A percentile compares a stretch with the other conserved stretches of the same genome.
These are phyloP conservation scores for Prorops nasuta DNA, from an alignment of 1,140 invertebrate genomes.

Conservation along the genomic window DNA sequence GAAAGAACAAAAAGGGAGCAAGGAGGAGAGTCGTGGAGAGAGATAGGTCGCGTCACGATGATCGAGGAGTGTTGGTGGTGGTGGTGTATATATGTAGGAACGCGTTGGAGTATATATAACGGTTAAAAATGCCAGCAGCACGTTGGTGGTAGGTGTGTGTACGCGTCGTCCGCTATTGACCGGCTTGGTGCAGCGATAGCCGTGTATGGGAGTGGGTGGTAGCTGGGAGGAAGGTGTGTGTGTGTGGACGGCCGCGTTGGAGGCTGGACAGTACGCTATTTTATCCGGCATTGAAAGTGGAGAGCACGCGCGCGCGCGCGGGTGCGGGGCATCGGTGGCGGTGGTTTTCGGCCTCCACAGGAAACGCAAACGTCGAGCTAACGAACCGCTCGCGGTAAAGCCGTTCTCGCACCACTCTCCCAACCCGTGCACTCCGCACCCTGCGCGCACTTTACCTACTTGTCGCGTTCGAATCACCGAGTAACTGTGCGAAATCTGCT, in stretches of 20 bases:
- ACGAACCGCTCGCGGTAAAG: slow-evolving; percentile 22
- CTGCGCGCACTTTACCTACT: background rate
- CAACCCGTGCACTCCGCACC: background rate
- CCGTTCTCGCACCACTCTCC: slow-evolving; percentile 1
- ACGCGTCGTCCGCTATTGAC: slow-evolving; percentile 29
- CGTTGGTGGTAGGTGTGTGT: slow-evolving; percentile 20
- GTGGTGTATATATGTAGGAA: background rate
- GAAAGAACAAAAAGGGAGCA: background rate
- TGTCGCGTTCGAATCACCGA: background rate
- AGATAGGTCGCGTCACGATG: too few species aligned
- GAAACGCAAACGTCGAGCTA: slow-evolving; percentile 26
- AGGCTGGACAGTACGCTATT: slow-evolving; percentile 27
- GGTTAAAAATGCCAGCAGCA: slow-evolving; percentile 30
- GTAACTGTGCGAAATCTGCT: too few species aligned
- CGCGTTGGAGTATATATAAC: slow-evolving; percentile 4
- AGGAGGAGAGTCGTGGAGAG: background rate
- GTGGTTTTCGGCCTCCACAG: slow-evolving; percentile 22
- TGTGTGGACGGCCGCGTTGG: slow-evolving; percentile 13
- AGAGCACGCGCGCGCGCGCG: slow-evolving; percentile 16
- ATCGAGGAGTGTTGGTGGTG: too few species aligned
- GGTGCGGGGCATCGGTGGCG: slow-evolving; percentile 4
- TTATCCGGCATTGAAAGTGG: slow-evolving; percentile 34
- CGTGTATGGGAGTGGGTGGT: background rate
- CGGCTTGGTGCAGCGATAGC: slow-evolving; percentile 7
- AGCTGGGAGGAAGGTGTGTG: background rate